Evolutionary conservation across 2,888 invertebrate genomes (phyloP).

Genomic region (Caenorhabditis sulstoni): DNA sequence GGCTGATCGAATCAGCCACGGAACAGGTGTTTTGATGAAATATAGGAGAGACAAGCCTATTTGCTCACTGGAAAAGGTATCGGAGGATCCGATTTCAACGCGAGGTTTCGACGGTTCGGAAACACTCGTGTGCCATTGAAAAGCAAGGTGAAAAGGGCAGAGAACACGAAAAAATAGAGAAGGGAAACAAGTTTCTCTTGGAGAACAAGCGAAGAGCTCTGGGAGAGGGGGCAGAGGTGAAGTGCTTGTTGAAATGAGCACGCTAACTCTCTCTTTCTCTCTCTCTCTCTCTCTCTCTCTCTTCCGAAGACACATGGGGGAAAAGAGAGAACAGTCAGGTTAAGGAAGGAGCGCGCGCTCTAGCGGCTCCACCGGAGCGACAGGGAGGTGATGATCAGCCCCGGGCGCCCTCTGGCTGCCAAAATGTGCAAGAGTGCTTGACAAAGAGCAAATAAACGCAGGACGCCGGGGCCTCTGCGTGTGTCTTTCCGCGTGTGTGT

Average conservation of each 20-base stretch:
- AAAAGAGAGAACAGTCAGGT: conserved; percentile 35
- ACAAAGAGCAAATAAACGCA: conserved; percentile 49
- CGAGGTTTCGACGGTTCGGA: conserved; percentile 10
- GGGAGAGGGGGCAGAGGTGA: conserved; percentile 47
- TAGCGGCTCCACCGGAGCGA: background rate
- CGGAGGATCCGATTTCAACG: conserved; percentile 35
- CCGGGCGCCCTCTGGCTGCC: conserved; percentile 30
- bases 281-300: conserved; percentile 18
- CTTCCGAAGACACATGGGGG: conserved; percentile 1
- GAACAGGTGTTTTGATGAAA: conserved; percentile 27
- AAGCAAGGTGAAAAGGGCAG: conserved; percentile 25
- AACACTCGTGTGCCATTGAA: conserved; percentile 24
- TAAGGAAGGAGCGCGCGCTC: conserved; percentile 28
- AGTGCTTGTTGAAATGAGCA: conserved; percentile 54
- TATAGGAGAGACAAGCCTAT: background rate
- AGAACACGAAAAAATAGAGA: conserved; percentile 22
- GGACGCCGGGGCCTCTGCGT: conserved; percentile 21
- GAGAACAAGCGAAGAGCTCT: background rate
- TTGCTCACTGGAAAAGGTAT: conserved; percentile 13
- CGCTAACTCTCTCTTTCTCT: conserved; percentile 24
- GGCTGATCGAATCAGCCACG: too few species aligned
- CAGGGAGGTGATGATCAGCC: background rate
- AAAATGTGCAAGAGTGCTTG: conserved; percentile 50
- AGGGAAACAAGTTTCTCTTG: background rate
- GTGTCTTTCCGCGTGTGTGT: conserved; percentile 35